phyloP scores from a whole-genome alignment of 2,888 invertebrate species.

The Eumerus sabulonum region DNA sequence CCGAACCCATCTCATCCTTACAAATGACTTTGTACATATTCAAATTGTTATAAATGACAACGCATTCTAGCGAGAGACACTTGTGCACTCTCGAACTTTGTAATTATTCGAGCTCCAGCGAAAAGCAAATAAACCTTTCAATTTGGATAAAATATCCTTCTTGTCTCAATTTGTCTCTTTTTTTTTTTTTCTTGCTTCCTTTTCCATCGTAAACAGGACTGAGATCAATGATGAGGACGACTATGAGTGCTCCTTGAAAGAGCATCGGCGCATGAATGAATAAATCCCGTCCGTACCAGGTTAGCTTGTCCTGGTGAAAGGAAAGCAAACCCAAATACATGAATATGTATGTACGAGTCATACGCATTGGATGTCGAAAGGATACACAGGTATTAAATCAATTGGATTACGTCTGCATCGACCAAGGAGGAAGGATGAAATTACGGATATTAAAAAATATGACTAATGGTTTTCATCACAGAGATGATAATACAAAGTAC shows the following conservation, averaged over 20 bases:
- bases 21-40: slow-evolving; percentile 58
- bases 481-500: background rate
- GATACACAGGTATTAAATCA: slow-evolving; percentile 10
- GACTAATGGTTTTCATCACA: slow-evolving; percentile 23
- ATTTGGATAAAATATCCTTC: slow-evolving; percentile 63
- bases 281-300: slow-evolving; percentile 20
- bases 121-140: slow-evolving; percentile 67
- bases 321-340: slow-evolving; percentile 12
- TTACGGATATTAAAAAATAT: slow-evolving; percentile 51
- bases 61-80: background rate
- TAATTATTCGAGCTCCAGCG: slow-evolving; percentile 49
- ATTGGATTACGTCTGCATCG: too few species aligned
- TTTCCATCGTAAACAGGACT: too few species aligned
- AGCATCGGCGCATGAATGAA: slow-evolving; percentile 34
- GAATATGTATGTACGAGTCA: slow-evolving; percentile 6
- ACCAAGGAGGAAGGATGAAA: slow-evolving; percentile 14
- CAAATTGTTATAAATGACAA: slow-evolving; percentile 67
- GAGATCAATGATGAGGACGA: background rate
- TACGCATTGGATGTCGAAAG: slow-evolving; percentile 16
- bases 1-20: slow-evolving; percentile 55
- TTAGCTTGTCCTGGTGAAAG: slow-evolving; percentile 16
- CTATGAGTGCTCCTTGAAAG: slow-evolving; percentile 38
- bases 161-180: too few species aligned
- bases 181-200: too few species aligned
- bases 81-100: slow-evolving; percentile 16